Evolutionary conservation across 2,797 vertebrate species (phyloP), one percentile per base, ranked within the genome.

Genomic region (Salmo trutta): DNA sequence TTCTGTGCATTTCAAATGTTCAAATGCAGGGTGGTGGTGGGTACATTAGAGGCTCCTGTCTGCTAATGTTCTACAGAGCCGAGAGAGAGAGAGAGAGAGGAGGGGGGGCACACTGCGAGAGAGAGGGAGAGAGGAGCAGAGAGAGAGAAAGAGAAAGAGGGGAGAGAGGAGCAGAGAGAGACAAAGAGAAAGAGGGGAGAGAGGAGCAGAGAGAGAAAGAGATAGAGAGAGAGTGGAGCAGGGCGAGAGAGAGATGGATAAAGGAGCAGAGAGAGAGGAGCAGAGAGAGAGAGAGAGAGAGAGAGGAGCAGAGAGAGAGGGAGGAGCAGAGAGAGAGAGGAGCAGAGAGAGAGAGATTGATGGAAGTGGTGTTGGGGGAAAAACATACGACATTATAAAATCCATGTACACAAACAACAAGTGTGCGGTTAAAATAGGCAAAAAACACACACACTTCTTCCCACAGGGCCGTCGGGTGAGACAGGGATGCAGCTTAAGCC

Each of bases 1-100:
- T 79, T 68, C 79, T n/a, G 59, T 29, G 53, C 73, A 71, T 79
- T 81, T 62, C 19, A 64, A 77, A 56, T 29, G 24, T 29, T 29
- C 27, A 31, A 31, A 31, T 16, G 65, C 65, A 31, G 27, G 29
- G 65, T 29, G 27, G 62, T 24, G 62, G 24, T 29, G 67, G 71
- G 33, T 68, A 81, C 66, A 84, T 89, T 87, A 82, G 62, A 80
- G 76, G 54, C 74, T 76, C 65, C 77, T 54, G 66, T 41, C 31
- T 77, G 77, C 73, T 69, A 78, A 70, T 65, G 51, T 29, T 52
- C 56, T 53, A 83, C 75, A 75, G 75, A 74, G 59, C 80, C 78
- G 82, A 88, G 79, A 80, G 74, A 33, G 24, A 29, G 19, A 33
- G 33, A 69, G 33, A 59, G 56, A 59, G n/a, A 59, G 53, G n/a